Base-by-base conservation (phyloP, 2,888 invertebrate genomes). In the Diarsia rubi region DNA sequence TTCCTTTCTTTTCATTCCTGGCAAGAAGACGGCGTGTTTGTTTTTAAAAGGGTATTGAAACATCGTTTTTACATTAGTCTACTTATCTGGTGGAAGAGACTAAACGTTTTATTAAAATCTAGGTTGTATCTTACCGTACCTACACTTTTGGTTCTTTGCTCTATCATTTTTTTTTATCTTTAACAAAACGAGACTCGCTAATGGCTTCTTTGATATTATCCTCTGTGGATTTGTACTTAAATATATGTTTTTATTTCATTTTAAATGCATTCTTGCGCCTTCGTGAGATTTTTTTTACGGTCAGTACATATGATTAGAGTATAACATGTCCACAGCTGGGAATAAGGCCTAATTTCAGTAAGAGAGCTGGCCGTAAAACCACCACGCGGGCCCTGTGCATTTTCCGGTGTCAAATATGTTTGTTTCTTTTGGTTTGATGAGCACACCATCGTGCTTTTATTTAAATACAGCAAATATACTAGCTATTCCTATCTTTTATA, bases 41-140 rank as follows among this genome's bases (percentile, higher is more conserved):
- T 59, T 24, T 21, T 14, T 59, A 16, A 27, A 76, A 27, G 47
- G 16, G 42, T 24, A n/a, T 27, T 3, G 0, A 24, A 0, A 66
- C 68, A 73, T 42, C 57, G 78, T 66, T 73, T 73, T 27, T 52
- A 66, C 57, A 73, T 82, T 74, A 79, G 52, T 64, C 16, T 52
- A 3, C 0, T n/a, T 37, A n/a, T n/a, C n/a, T n/a, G n/a, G n/a
- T n/a, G n/a, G 14, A 64, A 52, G 14, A 80, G 24, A 44, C 16
- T 19, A 0, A 5, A 31, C 3, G 24, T 45, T 68, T 54, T 37
- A 49, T 67, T 47, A 2, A 19, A 49, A 66, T 60, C 14, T 24
- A 8, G 37, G 16, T 11, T 37, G 69, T 49, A 66, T 49, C 52
- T 59, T 62, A 31, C 14, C 16, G n/a, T 59, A 24, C 8, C 19